Evolutionary conservation across 2,113 vertebrate genomes (phyloP), one percentile per base, ranked within the genome.

Genomic region (Heloderma charlesbogerti): DNA sequence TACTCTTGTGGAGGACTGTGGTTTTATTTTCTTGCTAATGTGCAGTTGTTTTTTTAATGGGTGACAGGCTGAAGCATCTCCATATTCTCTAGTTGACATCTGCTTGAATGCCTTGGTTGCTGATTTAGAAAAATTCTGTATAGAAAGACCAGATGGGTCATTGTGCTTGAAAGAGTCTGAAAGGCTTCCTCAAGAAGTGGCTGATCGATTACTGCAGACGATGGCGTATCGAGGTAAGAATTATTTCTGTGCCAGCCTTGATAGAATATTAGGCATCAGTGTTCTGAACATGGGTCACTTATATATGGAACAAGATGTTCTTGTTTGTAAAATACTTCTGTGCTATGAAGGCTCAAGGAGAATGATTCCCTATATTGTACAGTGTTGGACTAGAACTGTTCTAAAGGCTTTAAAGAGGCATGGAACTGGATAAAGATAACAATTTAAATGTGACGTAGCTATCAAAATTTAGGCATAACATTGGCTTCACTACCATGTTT

Each of bases 181-280:
- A 43, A 95, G 96, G 91, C 98, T 99, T 92, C 98, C 98, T 43
- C 98, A 98, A 93, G 98, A 98, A 96, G 95, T 99, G 31, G 98
- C 98, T 48, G 98, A 98, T 88, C 97, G 96, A 90, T 97, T 99
- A 91, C 96, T 98, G 94, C 96, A 96, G 90, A 98, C 98, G 92
- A 98, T 98, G 98, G 97, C 98, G 31, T 95, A 90, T 88, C 98
- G 98, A 95, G 98, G 98, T 99, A 97, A 94, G 22, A 57, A 2
- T 69, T 71, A 16, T 75, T 83, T 71, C 72, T 85, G 15, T 37
- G 34, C 43, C 45, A 40, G 51, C 25, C 45, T 40, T 40, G 12
- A 67, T 7, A 77, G 34, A 48, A n/a, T 22, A 29, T 83, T 60
- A 1, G 54, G 29, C 27, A 40, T 4, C 27, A 45, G 10, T 71